A percentile compares a stretch with the other conserved stretches of the same genome.
Evolutionary conservation across 2,888 invertebrate species (phyloP).

Genomic region (Sicus ferrugineus): DNA sequence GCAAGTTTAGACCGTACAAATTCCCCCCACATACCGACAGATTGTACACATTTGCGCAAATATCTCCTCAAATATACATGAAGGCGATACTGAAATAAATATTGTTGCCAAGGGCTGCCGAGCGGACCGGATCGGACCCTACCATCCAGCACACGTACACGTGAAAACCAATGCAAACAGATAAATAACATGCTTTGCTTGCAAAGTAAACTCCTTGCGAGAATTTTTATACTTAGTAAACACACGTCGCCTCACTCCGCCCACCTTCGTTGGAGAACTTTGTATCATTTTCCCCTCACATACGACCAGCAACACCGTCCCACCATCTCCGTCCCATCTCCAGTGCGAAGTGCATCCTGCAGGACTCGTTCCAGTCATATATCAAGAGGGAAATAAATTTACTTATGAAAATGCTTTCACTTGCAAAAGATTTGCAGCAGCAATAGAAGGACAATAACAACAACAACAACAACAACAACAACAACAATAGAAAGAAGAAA

Average conservation of each 20-base stretch:
- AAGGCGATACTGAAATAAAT: neutral
- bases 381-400: conserved; percentile 28
- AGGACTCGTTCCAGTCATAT: conserved; percentile 13
- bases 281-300: neutral
- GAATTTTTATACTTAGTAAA: too few species aligned
- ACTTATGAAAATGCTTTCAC: conserved; percentile 34
- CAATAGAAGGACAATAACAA: neutral
- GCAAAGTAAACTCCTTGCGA: conserved; percentile 14
- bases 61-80: too few species aligned
- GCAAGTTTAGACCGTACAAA: too few species aligned
- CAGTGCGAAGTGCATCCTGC: neutral
- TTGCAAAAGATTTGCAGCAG: conserved; percentile 25
- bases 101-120: conserved; percentile 5
- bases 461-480: neutral
- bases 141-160: neutral
- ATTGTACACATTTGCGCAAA: neutral
- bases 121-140: neutral
- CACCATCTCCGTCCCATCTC: too few species aligned
- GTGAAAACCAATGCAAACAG: conserved; percentile 2
- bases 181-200: conserved; percentile 10
- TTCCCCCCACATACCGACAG: too few species aligned
- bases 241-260: neutral
- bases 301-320: neutral
- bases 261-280: neutral
- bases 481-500: too few species aligned